A percentile compares a stretch with the other conserved stretches of the same genome.
These are phyloP conservation scores for Nycticryphes semicollaris DNA, from an alignment of 2,113 vertebrate species.

Conservation along the genomic window DNA sequence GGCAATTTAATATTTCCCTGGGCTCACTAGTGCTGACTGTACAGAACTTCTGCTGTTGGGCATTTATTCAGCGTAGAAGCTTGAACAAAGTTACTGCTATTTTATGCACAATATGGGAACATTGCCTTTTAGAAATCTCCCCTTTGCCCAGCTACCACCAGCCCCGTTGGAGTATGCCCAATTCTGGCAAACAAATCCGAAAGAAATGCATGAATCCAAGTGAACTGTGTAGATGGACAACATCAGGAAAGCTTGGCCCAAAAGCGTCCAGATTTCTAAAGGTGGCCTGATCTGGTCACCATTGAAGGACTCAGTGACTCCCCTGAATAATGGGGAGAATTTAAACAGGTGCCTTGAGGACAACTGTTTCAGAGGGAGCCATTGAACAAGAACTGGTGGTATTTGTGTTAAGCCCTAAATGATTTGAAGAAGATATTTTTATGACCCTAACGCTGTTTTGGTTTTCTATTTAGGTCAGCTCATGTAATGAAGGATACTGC, in stretches of 20 bases:
- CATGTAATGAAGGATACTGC: neutral
- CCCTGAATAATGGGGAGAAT: neutral
- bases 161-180: neutral
- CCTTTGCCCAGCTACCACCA: neutral
- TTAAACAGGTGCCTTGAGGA: neutral
- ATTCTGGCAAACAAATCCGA: neutral
- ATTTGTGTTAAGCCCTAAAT: neutral
- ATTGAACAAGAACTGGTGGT: neutral
- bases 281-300: neutral
- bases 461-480: neutral
- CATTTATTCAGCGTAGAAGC: slow-evolving; percentile 57
- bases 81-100: slow-evolving; percentile 53
- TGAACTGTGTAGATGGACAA: neutral
- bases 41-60: slow-evolving; percentile 39
- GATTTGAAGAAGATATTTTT: neutral
- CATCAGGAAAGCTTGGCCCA: neutral
- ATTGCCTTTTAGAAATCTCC: slow-evolving; percentile 2
- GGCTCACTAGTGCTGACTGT: slow-evolving; percentile 53
- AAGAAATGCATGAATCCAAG: neutral
- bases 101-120: slow-evolving; percentile 39
- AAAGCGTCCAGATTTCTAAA: neutral
- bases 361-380: neutral
- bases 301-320: neutral
- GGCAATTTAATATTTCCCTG: slow-evolving; percentile 51
- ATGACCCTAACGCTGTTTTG: neutral